phyloP scores from a whole-genome alignment of 2,888 invertebrate species.

The Kuschelorhynchus macadamiae region DNA sequence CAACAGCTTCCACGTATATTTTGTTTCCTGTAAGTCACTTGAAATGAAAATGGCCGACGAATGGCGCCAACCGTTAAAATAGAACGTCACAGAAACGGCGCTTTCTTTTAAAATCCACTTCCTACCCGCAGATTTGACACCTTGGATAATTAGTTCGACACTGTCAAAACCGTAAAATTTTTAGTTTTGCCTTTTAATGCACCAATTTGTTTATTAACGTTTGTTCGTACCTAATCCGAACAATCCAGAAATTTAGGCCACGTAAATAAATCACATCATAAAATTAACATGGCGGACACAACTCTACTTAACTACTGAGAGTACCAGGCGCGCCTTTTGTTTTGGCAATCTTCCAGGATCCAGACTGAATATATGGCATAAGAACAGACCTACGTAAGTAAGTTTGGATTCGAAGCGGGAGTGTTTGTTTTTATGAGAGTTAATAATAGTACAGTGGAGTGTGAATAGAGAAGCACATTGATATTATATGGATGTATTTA shows the following conservation, averaged over 20 bases:
- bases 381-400: conserved; percentile 30
- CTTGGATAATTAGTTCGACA: neutral
- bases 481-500: too few species aligned
- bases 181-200: neutral
- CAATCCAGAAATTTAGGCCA: conserved; percentile 11
- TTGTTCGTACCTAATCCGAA: neutral
- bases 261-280: conserved; percentile 30
- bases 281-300: conserved; percentile 37
- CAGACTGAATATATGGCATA: conserved; percentile 13
- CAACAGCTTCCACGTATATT: too few species aligned
- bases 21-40: too few species aligned
- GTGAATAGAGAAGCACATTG: too few species aligned
- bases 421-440: conserved; percentile 36
- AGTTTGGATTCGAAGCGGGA: conserved; percentile 18
- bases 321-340: conserved; percentile 28
- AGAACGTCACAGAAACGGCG: conserved; percentile 11
- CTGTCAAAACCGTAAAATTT: neutral
- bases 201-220: too few species aligned
- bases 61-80: conserved; percentile 30
- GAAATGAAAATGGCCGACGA: conserved; percentile 34
- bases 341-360: conserved; percentile 40
- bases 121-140: neutral
- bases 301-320: conserved; percentile 28
- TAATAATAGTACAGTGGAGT: conserved; percentile 43
- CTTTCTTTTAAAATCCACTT: conserved; percentile 3